Conservation (phyloP, 2,888 invertebrate genomes). For the Tachina lurida region DNA sequence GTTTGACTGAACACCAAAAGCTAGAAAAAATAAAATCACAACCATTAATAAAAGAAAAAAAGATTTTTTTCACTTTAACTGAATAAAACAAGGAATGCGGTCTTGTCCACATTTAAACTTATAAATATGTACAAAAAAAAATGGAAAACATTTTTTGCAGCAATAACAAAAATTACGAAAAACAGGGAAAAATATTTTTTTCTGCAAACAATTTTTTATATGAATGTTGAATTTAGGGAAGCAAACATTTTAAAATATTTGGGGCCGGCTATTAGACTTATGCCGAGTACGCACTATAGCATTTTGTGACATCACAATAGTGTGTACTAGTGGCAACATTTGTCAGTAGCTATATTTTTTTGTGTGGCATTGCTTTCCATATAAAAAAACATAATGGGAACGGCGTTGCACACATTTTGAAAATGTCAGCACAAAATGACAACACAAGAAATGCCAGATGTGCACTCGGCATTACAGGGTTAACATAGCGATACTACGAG, state of each 20-base stretch:
- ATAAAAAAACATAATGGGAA: too few species aligned
- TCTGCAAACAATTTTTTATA: slow-evolving; percentile 37
- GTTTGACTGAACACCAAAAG: slow-evolving; percentile 4
- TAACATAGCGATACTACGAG: background rate
- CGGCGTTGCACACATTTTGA: too few species aligned
- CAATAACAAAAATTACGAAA: slow-evolving; percentile 36
- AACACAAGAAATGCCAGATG: too few species aligned
- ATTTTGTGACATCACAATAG: too few species aligned
- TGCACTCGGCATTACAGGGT: too few species aligned
- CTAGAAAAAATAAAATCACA: slow-evolving; percentile 59
- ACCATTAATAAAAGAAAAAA: slow-evolving; percentile 59
- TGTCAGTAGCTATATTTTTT: too few species aligned
- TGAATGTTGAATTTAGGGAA: background rate
- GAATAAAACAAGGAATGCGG: slow-evolving; percentile 66
- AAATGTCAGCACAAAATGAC: too few species aligned
- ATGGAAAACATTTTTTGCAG: slow-evolving; percentile 29
- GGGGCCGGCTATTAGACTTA: background rate
- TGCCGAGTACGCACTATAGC: too few species aligned
- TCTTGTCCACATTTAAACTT: slow-evolving; percentile 64
- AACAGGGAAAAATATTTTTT: slow-evolving; percentile 26
- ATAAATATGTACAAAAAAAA: slow-evolving; percentile 24
- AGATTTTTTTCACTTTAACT: slow-evolving; percentile 49
- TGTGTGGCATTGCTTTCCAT: too few species aligned
- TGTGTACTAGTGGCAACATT: too few species aligned
- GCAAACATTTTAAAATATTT: background rate